Conservation (phyloP, 2,888 invertebrate genomes). For the Mycalesis mineus region DNA sequence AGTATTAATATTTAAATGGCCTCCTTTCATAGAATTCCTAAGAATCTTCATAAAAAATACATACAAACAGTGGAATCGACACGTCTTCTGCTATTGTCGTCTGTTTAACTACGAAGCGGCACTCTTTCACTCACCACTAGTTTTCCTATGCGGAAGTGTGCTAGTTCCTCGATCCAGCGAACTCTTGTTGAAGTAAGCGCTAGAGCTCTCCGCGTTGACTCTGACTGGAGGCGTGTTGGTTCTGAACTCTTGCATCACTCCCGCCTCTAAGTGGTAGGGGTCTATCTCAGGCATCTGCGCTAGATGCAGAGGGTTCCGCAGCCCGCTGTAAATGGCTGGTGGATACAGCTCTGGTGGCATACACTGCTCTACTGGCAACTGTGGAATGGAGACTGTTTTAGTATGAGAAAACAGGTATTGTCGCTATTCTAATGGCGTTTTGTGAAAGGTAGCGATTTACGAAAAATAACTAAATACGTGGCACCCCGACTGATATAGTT, state of each 20-base stretch:
- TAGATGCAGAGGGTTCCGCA: conserved; percentile 56
- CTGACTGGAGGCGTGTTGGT: conserved; percentile 64
- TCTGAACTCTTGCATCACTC: conserved; percentile 43
- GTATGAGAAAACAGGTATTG: not conserved
- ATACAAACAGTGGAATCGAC: too few species aligned
- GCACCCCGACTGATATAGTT: too few species aligned
- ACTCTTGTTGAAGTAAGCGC: conserved; percentile 40
- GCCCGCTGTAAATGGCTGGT: conserved; percentile 57
- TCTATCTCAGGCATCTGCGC: conserved; percentile 64
- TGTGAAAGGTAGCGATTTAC: too few species aligned
- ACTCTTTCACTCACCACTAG: conserved; percentile 22
- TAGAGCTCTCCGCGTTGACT: conserved; percentile 56
- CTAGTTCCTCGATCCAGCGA: conserved; percentile 50
- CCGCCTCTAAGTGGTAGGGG: conserved; percentile 34
- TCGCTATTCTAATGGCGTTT: too few species aligned
- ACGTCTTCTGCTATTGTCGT: too few species aligned
- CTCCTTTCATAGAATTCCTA: too few species aligned
- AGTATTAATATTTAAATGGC: too few species aligned
- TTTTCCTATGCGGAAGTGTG: conserved; percentile 58
- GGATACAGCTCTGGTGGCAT: conserved; percentile 66
- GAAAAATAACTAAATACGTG: too few species aligned
- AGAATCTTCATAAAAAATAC: too few species aligned
- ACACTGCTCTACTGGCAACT: conserved; percentile 69
- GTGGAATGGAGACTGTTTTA: conserved; percentile 15
- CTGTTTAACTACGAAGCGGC: too few species aligned